Evolutionary conservation across 2,797 vertebrate species (phyloP), one percentile per base, ranked within the genome.

Genomic region (Gephyroberyx darwinii): DNA sequence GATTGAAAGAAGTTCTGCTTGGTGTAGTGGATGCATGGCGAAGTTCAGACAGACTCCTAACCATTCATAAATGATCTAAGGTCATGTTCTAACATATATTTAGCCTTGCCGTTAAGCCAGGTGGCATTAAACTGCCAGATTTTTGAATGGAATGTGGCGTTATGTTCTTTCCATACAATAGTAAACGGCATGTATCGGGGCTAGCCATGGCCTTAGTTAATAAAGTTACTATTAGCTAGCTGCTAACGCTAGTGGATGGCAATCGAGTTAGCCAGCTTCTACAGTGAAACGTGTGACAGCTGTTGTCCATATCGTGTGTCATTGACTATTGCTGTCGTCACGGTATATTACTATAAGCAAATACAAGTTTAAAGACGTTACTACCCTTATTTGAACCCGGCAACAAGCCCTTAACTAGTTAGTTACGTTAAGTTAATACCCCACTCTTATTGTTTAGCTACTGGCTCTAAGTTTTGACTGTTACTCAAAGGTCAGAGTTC

Each of bases 221-320:
- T 17, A 50, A 52, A 30, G 66, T 35, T 50, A 19, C 19, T 30
- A 35, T 12, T 47, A 62, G 59, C 59, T 62, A 41, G 39, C 39
- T 45, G 59, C 59, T 62, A 41, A 12, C 39, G 39, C 39, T 41
- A 41, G 39, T 41, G 12, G 53, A 33, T 50, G 47, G 31, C 17
- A 5, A 35, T 31, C 30, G 8, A 65, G 6, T 8, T 47, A 35
- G 12, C 65, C 31, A 55, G 7, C 43, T 22, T 64, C 53, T 10
- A 20, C 37, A 12, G 41, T 17, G 5, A 77, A 77, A 83, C 60
- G 30, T 71, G 66, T 47, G 56, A 67, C 82, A 89, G 86, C 84
- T 88, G 68, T 61, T 69, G 75, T 83, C 75, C n/a, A 13, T 52
- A 14, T 70, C 20, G 12, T 8, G 55, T 68, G 71, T 71, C 57